Evolutionary conservation across 2,888 invertebrate genomes (phyloP).

Genomic region (Microctonus hyperodae): DNA sequence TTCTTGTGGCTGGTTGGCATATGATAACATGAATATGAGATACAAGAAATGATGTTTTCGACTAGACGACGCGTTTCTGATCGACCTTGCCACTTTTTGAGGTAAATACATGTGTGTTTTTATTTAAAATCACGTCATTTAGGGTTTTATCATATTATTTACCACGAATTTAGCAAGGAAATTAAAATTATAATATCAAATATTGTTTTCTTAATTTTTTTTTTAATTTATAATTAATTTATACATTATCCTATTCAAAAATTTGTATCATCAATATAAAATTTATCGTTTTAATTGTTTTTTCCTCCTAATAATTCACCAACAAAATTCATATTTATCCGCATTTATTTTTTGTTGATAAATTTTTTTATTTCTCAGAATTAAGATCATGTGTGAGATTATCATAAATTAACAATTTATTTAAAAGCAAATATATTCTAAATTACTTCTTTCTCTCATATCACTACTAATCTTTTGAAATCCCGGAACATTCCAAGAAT

Average conservation of each 20-base stretch:
- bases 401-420: background rate
- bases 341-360: background rate
- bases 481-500: background rate
- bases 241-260: too few species aligned
- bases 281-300: too few species aligned
- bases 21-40: background rate
- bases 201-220: background rate
- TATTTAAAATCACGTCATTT: conserved; percentile 4
- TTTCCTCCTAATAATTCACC: background rate
- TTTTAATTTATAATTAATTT: background rate
- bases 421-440: background rate
- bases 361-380: background rate
- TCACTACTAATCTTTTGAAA: background rate
- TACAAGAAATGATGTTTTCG: background rate
- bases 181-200: conserved; percentile 10
- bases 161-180: conserved; percentile 3
- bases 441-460: background rate
- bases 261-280: too few species aligned
- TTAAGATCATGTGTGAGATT: background rate
- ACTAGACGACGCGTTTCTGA: background rate
- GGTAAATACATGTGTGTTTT: background rate
- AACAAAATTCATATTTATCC: background rate
- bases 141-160: conserved; percentile 11
- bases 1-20: background rate
- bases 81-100: conserved; percentile 7